Conservation (phyloP, 1,140 invertebrate species). For the Pemphigus obesinymphae region DNA sequence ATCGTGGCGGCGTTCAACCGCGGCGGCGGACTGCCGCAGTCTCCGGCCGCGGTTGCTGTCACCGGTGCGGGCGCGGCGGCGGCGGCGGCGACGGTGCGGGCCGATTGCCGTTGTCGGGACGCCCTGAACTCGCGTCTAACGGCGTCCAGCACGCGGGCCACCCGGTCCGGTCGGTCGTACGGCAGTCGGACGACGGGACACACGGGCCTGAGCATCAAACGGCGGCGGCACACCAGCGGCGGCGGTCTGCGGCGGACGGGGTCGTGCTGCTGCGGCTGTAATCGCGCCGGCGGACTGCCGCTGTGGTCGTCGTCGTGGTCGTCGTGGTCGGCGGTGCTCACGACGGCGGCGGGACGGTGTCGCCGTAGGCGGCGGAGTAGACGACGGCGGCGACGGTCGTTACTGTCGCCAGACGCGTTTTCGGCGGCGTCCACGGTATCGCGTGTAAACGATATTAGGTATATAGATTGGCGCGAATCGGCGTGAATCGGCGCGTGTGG, state of each 20-base stretch:
- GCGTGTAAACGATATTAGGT: no score
- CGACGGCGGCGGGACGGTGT: not conserved
- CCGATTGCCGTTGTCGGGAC: not conserved
- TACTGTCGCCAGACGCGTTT: not conserved
- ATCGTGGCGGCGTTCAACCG: not conserved
- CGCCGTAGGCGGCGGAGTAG: not conserved
- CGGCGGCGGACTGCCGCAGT: not conserved
- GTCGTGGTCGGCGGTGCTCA: not conserved
- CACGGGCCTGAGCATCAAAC: slow-evolving; percentile 29
- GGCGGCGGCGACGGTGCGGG: no score
- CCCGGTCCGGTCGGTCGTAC: slow-evolving; percentile 13
- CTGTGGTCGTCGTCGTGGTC: not conserved
- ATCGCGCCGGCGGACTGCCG: not conserved
- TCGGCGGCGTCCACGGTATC: no score
- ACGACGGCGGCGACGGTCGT: not conserved
- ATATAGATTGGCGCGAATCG: no score
- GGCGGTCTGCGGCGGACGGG: not conserved
- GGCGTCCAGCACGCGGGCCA: not conserved
- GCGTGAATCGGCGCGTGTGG: not conserved
- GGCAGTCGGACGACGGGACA: slow-evolving; percentile 10
- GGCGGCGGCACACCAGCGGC: slow-evolving; percentile 23
- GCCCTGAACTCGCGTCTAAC: not conserved
- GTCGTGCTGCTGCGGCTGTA: not conserved
- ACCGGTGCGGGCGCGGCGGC: not conserved
- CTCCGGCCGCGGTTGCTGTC: not conserved